phyloP scores from a whole-genome alignment of 2,797 vertebrate genomes.

The Amblyraja radiata region DNA sequence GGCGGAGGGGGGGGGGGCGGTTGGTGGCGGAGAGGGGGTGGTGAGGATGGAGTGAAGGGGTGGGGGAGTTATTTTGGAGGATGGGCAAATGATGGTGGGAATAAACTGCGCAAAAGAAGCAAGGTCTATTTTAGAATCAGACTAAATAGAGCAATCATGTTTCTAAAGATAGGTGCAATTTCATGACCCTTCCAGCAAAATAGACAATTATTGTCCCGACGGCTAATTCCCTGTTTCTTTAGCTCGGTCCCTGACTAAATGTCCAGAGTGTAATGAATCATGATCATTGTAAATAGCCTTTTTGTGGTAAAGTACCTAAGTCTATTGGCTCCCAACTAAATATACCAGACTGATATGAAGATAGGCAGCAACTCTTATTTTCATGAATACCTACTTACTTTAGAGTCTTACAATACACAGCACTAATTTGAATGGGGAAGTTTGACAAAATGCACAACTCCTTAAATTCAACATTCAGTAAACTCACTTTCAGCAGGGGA shows the following conservation, averaged over 20 bases:
- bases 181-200: constrained; percentile 52
- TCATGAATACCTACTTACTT: constrained; percentile 47
- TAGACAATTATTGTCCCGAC: constrained; percentile 68
- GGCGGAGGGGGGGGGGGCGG: not conserved
- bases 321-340: constrained; percentile 48
- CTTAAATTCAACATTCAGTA: not conserved
- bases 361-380: constrained; percentile 49
- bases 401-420: not conserved
- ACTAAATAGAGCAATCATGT: constrained; percentile 60
- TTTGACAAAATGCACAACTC: not conserved
- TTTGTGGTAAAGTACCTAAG: constrained; percentile 41
- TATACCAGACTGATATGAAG: constrained; percentile 40
- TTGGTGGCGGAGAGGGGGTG: not conserved
- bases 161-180: constrained; percentile 73
- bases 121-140: constrained; percentile 55
- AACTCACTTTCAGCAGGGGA: not conserved
- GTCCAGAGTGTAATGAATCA: constrained; percentile 39
- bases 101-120: constrained; percentile 49
- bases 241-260: constrained; percentile 49
- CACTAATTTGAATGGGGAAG: not conserved
- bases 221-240: constrained; percentile 67
- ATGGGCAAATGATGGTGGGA: not conserved
- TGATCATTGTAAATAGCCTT: constrained; percentile 25
- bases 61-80: not conserved
- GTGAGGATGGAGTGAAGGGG: not conserved